Evolutionary conservation across 2,113 vertebrate genomes (phyloP).

Genomic region (Gopherus flavomarginatus): DNA sequence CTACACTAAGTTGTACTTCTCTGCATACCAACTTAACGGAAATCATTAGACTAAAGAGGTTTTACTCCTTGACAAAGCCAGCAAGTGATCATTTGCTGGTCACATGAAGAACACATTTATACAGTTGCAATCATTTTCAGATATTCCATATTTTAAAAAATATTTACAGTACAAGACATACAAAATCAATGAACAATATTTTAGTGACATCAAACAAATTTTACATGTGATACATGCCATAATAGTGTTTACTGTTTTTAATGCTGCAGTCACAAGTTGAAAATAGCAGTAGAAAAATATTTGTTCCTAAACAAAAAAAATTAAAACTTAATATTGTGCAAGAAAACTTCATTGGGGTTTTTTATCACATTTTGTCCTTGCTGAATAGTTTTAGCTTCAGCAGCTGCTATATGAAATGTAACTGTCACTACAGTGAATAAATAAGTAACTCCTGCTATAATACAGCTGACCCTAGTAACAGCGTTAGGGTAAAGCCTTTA

Average conservation of each 20-base stretch:
- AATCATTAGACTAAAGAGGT: not conserved
- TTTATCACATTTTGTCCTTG: constrained; percentile 78
- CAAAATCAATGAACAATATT: not conserved
- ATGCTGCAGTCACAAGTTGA: constrained; percentile 28
- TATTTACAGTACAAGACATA: not conserved
- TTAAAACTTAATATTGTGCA: constrained; percentile 75
- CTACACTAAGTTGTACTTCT: not conserved
- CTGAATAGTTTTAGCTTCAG: constrained; percentile 75
- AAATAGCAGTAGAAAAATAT: constrained; percentile 62
- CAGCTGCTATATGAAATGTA: constrained; percentile 79
- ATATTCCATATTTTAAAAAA: not conserved
- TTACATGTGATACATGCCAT: constrained; percentile 13
- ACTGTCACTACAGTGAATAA: constrained; percentile 80
- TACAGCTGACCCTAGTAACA: constrained; percentile 77
- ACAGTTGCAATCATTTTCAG: not conserved
- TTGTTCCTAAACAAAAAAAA: constrained; percentile 68
- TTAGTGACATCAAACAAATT: not conserved
- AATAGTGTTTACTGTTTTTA: not conserved
- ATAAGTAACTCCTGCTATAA: constrained; percentile 70
- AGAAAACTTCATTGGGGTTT: constrained; percentile 73
- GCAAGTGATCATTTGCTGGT: not conserved
- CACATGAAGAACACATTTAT: not conserved
- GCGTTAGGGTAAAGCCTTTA: constrained; percentile 72
- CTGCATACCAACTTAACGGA: not conserved
- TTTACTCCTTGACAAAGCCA: not conserved